A percentile compares a stretch with the other conserved stretches of the same genome.
These are phyloP conservation scores for Gadus macrocephalus DNA, from an alignment of 2,113 vertebrate species.

Conservation along the genomic window DNA sequence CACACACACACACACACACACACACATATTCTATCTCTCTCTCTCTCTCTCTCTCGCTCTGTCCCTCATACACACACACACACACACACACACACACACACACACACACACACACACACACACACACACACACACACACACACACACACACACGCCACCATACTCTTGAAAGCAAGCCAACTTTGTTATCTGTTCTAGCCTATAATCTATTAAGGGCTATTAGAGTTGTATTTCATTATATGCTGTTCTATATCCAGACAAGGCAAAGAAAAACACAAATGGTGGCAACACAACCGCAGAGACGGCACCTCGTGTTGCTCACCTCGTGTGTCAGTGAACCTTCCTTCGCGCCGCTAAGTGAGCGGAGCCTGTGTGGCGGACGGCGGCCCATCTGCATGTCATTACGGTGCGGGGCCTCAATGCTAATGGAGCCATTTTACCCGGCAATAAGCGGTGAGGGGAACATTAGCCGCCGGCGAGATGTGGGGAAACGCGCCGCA, in stretches of 20 bases:
- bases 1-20: no score
- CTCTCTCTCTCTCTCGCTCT: no score
- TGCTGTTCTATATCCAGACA: no score
- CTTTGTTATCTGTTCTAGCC: no score
- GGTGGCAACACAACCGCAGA: neutral
- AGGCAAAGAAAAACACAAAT: no score
- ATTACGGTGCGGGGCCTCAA: slow-evolving; percentile 36
- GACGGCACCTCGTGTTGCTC: neutral
- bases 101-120: neutral
- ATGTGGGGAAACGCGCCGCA: slow-evolving; percentile 44
- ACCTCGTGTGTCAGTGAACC: slow-evolving; percentile 41
- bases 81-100: slow-evolving; percentile 1
- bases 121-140: neutral
- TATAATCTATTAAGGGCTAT: no score
- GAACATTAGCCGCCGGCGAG: slow-evolving; percentile 48
- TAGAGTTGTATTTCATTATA: no score
- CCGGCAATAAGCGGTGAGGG: slow-evolving; percentile 46
- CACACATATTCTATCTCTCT: no score
- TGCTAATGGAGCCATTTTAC: slow-evolving; percentile 55
- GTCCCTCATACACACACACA: no score
- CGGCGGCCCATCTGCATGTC: slow-evolving; percentile 45
- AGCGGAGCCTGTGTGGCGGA: slow-evolving; percentile 14
- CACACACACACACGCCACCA: no score
- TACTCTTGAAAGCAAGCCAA: no score
- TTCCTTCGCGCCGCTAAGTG: slow-evolving; percentile 20